Percentiles rank a stretch among this genome's conserved stretches.
Evolutionary conservation across 2,113 vertebrate species (phyloP).

Genomic region (Corvus hawaiiensis): DNA sequence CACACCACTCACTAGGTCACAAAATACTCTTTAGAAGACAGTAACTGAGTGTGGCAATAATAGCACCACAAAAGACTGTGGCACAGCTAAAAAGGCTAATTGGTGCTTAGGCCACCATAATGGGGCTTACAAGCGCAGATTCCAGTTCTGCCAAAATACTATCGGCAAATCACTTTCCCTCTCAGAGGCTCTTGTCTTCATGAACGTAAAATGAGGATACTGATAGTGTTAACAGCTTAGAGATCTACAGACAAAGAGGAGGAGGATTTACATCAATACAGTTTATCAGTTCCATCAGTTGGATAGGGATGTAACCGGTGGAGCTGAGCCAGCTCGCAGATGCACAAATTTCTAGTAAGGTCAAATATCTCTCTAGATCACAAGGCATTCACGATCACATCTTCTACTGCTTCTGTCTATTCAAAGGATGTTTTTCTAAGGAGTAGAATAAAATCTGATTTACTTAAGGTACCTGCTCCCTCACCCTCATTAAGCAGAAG

Average conservation of each 20-base stretch:
- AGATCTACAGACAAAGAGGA: neutral
- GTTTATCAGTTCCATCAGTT: neutral
- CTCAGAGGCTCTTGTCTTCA: neutral
- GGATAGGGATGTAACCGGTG: neutral
- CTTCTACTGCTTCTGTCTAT: neutral
- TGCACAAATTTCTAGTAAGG: neutral
- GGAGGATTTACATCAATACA: neutral
- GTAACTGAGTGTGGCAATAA: neutral
- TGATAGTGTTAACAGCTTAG: neutral
- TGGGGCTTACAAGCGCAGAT: neutral
- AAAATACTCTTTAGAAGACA: neutral
- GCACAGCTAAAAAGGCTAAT: neutral
- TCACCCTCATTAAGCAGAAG: neutral
- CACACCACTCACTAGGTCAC: neutral
- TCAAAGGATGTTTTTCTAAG: neutral
- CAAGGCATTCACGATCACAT: neutral
- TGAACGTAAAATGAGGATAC: neutral
- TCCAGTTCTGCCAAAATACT: neutral
- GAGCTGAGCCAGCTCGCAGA: neutral
- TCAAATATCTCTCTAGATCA: neutral
- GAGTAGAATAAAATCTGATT: neutral
- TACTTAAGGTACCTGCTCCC: neutral
- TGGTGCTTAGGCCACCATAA: neutral
- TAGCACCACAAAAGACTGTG: neutral
- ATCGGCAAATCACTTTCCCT: neutral